Evolutionary conservation across 1,140 invertebrate species (phyloP), one percentile per base, ranked within the genome.

Genomic region (Zaprionus kolodkinae): DNA sequence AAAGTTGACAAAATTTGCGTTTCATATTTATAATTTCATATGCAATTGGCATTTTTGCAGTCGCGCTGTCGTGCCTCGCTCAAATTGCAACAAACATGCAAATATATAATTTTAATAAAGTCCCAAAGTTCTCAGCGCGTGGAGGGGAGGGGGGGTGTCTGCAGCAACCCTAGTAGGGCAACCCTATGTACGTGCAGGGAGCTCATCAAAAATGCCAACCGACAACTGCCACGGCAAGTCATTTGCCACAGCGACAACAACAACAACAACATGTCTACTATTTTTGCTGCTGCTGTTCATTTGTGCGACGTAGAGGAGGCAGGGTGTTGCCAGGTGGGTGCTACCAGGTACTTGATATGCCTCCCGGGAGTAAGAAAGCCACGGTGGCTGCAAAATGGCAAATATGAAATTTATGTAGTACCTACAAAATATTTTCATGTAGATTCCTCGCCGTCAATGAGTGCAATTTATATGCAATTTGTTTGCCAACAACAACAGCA

Each of bases 31-130:
- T 76, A 88, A 88, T 89, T 88, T 78, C 78, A 84, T 74, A 84
- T 81, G 73, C 73, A 83, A 73, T 78, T 81, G 62, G 48, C 38
- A 72, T 77, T 87, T 69, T 54, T 74, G 65, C 30, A 57, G 68
- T 43, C 45, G 52, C 55, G 45, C 64, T 78, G 27, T 61, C 70
- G 66, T 78, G 67, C 66, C 62, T 66, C 67, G 62, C 68, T 73
- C 65, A 79, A 88, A 89, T 89, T 84, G 75, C 81, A 89, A 81
- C 85, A 84, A 88, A 89, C 78, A 88, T 88, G 85, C 85, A 88
- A 88, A 88, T 85, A 89, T 89, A 89, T 80, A 81, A 89, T 88
- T 88, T 89, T 88, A 88, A 88, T 88, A 88, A 81, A 72, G 71
- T 88, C 66, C 66, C 57, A 35, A 50, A 85, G 67, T 52, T 68